Percentiles rank a stretch among this genome's conserved stretches.
These are phyloP conservation scores for Eurytoma adleriae DNA, from an alignment of 2,888 invertebrate genomes.

Conservation along the genomic window DNA sequence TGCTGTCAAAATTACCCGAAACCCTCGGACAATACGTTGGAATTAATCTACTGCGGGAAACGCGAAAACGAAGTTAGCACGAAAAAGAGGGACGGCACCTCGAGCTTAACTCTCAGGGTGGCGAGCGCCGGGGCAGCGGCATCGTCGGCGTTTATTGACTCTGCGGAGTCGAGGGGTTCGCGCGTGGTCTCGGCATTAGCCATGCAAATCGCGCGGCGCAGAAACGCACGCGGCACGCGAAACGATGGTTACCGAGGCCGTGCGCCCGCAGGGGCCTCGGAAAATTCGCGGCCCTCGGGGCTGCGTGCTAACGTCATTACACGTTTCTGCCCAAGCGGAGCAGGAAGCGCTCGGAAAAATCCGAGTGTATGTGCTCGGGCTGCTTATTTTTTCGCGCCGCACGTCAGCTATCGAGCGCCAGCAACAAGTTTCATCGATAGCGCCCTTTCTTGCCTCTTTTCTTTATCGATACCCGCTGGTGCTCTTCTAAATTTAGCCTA, in stretches of 20 bases:
- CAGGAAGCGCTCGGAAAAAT: constrained; percentile 5
- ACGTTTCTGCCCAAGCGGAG: not conserved
- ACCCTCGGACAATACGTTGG: too few relatives aligned
- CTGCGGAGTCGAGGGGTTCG: not conserved
- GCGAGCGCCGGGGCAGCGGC: not conserved
- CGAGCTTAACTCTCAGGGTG: too few relatives aligned
- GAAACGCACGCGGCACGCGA: not conserved
- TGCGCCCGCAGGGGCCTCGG: not conserved
- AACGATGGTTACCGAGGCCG: constrained; percentile 10
- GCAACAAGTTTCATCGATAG: too few relatives aligned
- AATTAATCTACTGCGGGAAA: too few relatives aligned
- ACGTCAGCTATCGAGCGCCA: too few relatives aligned
- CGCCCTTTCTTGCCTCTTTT: too few relatives aligned
- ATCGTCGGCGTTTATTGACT: constrained; percentile 39
- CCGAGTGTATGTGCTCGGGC: too few relatives aligned
- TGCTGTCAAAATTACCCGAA: too few relatives aligned
- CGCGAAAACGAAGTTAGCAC: too few relatives aligned
- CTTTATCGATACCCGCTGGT: too few relatives aligned
- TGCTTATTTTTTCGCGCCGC: too few relatives aligned
- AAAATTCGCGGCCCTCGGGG: not conserved
- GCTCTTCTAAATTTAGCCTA: too few relatives aligned
- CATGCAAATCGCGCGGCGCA: constrained; percentile 48
- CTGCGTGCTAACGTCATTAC: not conserved
- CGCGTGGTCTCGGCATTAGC: constrained; percentile 39
- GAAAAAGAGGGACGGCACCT: not conserved